Base-by-base conservation (phyloP, 1,140 invertebrate species). In the Pseudoatta argentina region DNA sequence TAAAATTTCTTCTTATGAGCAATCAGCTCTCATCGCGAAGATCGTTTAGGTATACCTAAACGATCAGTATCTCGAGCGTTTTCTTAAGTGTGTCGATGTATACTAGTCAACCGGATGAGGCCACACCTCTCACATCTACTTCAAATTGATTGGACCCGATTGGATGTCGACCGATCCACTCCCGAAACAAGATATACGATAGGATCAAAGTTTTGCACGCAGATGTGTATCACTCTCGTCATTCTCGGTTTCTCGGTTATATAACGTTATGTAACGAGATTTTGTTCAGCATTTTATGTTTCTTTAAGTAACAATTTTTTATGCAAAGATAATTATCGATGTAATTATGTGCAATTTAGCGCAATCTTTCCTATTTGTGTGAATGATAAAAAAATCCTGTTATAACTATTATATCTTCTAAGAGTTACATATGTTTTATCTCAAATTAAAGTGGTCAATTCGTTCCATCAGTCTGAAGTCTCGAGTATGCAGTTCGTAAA, bases 111-210 rank as follows among this genome's bases (percentile, higher is more conserved):
- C 82, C 71, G 63, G 21, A 27, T 61, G 16, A 3, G 51, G 59
- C 0, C 87, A 89, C 77, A 82, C 77, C 57, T 61, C 51, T 86
- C 69, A 59, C 89, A 88, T 27, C n/a, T n/a, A 57, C 27, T 34
- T 76, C 44, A 34, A 73, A 30, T 86, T 63, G 51, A 71, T 67
- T 69, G 67, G 44, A 59, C 57, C 57, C 69, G 85, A 86, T 87
- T 85, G 69, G 77, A 77, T 87, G 7, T 39, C 87, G 82, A n/a
- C 18, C 77, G 85, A 89, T 82, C 87, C 85, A 89, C 64, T 88
- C 77, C 72, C 77, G 88, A 89, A 89, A 89, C 86, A 61, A 89
- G 87, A 85, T 3, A 10, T 67, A 53, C 30, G 67, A 88, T 89
- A 85, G 18, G 72, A 89, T 89, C 75, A 24, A 86, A 86, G 59